Base-by-base conservation (phyloP, 2,797 vertebrate species). In the Dermochelys coriacea region DNA sequence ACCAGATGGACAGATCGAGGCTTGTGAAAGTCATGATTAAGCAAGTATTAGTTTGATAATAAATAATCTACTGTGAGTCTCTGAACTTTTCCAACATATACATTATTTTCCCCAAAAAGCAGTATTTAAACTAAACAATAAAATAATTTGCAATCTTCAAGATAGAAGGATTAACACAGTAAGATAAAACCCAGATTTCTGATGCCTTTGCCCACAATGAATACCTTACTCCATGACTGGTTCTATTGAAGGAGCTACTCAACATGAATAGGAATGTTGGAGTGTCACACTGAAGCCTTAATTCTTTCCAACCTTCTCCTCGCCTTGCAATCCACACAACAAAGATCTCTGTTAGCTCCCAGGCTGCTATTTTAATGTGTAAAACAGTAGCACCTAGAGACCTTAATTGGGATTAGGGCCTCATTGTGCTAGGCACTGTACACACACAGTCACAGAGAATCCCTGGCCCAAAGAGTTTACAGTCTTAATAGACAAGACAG, bases 11-110 rank as follows among this genome's bases (percentile, higher is more conserved):
- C 90, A 55, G 92, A 89, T 49, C 75, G 84, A 82, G 90, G 87
- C 45, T 93, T 86, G 27, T 83, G 64, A 91, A 8, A 93, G 88
- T 84, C 88, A 93, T 93, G 89, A 85, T 94, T 61, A 95, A 95
- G 45, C 34, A 78, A 84, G 37, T 79, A 91, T 89, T 92, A 80
- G 88, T 12, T 31, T 77, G 74, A 77, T 49, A 49, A 77, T 77
- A 75, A 75, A 75, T 71, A 12, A 23, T 71, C 19, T 41, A 41
- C 5, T 71, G 19, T 41, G 19, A 6, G 64, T 41, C 74, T 49
- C 45, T 49, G 45, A 77, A 27, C 74, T 77, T 49, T 77, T 45
- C 45, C 25, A 47, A 31, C 87, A 5, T 89, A 5, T 84, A 25
- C 23, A 34, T 0, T 6, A 2, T 19, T 79, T 31, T 54, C 68